Conservation (phyloP, 2,113 vertebrate species). For the Xiphophorus maculatus region DNA sequence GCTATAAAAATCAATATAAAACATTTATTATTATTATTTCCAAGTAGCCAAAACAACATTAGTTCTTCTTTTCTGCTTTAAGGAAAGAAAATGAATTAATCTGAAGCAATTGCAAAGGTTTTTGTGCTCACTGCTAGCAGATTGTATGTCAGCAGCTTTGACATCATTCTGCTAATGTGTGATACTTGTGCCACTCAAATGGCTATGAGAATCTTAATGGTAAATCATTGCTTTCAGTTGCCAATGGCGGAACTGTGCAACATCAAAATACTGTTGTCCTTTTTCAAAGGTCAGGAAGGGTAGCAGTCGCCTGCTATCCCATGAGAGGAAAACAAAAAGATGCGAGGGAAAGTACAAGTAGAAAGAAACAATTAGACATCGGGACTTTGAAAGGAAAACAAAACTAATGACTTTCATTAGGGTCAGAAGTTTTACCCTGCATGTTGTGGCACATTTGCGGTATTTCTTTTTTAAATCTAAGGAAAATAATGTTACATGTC, state of each 20-base stretch:
- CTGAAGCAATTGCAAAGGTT: slow-evolving; percentile 36
- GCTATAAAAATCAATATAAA: slow-evolving; percentile 17
- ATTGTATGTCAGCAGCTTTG: slow-evolving; percentile 30
- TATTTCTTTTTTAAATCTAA: slow-evolving; percentile 32
- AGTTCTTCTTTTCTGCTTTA: slow-evolving; percentile 15
- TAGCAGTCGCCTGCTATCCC: slow-evolving; percentile 46
- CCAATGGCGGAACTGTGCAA: slow-evolving; percentile 43
- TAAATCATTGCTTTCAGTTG: slow-evolving; percentile 65
- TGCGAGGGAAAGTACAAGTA: slow-evolving; percentile 54
- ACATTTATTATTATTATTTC: slow-evolving; percentile 12
- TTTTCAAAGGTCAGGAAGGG: slow-evolving; percentile 67
- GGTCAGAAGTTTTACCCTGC: slow-evolving; percentile 36
- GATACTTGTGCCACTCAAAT: slow-evolving; percentile 65
- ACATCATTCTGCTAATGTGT: slow-evolving; percentile 52
- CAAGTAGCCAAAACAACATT: slow-evolving; percentile 3
- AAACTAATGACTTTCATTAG: slow-evolving; percentile 54
- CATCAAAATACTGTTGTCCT: slow-evolving; percentile 63
- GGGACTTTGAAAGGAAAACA: slow-evolving; percentile 45
- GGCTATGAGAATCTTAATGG: slow-evolving; percentile 71
- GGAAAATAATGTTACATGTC: slow-evolving; percentile 28
- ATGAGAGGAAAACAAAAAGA: slow-evolving; percentile 60
- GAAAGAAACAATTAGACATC: slow-evolving; percentile 43
- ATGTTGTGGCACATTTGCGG: slow-evolving; percentile 31
- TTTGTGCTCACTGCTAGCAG: slow-evolving; percentile 50
- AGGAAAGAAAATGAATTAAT: slow-evolving; percentile 19